A percentile compares a stretch with the other conserved stretches of the same genome.
Evolutionary conservation across 1,140 invertebrate genomes (phyloP).

Genomic region (Heliothis subflexa): DNA sequence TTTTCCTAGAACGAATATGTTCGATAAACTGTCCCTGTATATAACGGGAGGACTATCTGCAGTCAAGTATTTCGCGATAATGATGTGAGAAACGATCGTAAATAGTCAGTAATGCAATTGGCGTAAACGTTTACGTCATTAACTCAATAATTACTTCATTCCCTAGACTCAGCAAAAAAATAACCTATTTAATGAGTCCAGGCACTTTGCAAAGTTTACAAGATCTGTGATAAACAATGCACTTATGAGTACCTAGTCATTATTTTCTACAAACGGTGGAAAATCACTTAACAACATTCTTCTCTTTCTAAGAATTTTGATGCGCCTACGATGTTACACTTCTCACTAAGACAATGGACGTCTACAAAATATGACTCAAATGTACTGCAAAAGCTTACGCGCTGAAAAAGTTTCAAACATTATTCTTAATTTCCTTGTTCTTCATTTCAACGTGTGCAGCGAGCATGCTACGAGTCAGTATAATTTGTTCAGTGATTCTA

Average conservation of each 20-base stretch:
- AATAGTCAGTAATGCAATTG: slow-evolving; percentile 29
- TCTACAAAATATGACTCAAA: too few relatives aligned
- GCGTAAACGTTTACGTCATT: slow-evolving; percentile 18
- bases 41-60: slow-evolving; percentile 28
- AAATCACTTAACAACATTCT: too few relatives aligned
- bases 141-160: slow-evolving; percentile 23
- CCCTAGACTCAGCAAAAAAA: not conserved
- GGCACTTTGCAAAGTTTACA: not conserved
- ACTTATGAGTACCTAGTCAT: too few relatives aligned
- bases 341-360: too few relatives aligned
- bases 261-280: too few relatives aligned
- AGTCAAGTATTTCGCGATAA: slow-evolving; percentile 28
- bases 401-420: not conserved
- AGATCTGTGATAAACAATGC: not conserved
- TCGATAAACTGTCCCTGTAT: slow-evolving; percentile 40
- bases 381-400: too few relatives aligned
- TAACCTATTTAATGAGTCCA: slow-evolving; percentile 8
- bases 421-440: not conserved
- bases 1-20: slow-evolving; percentile 39
- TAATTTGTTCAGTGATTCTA: not conserved
- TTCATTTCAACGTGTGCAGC: slow-evolving; percentile 6
- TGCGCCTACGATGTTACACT: too few relatives aligned
- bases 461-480: not conserved
- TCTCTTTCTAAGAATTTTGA: too few relatives aligned
- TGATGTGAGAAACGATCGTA: slow-evolving; percentile 24